Conservation (phyloP, 2,113 vertebrate genomes). For the Turnix velox region DNA sequence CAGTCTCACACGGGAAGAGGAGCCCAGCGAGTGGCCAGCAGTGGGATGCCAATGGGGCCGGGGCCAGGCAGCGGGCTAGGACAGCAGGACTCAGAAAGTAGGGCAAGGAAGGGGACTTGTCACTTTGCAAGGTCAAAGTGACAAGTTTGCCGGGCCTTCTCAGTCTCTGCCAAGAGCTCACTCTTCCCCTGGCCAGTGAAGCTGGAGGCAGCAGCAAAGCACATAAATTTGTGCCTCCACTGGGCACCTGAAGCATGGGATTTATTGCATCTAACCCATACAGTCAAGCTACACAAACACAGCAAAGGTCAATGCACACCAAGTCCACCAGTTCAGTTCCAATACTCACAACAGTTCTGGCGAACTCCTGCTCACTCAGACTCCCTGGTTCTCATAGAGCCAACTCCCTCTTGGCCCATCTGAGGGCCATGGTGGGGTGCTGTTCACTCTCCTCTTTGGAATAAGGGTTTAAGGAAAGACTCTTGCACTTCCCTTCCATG, state of each 20-base stretch:
- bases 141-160: no score
- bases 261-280: neutral
- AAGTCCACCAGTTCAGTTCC: neutral
- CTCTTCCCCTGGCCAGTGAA: neutral
- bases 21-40: neutral
- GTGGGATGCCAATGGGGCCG: neutral
- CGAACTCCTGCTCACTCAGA: neutral
- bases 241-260: fast-evolving
- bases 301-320: neutral
- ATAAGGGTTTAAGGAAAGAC: neutral
- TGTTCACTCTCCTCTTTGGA: neutral
- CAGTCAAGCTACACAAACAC: neutral
- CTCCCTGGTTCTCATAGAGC: neutral
- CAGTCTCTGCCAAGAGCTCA: neutral
- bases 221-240: neutral
- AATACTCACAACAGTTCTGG: neutral
- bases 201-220: fast-evolving
- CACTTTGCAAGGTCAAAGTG: neutral
- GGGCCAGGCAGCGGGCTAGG: neutral
- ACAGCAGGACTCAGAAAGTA: conserved; percentile 6
- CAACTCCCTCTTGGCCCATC: neutral
- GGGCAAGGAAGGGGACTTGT: neutral
- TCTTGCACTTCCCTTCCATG: neutral
- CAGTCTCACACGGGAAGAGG: neutral
- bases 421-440: fast-evolving